Base-by-base conservation (phyloP, 2,888 invertebrate species). In the Bombyx huttoni region DNA sequence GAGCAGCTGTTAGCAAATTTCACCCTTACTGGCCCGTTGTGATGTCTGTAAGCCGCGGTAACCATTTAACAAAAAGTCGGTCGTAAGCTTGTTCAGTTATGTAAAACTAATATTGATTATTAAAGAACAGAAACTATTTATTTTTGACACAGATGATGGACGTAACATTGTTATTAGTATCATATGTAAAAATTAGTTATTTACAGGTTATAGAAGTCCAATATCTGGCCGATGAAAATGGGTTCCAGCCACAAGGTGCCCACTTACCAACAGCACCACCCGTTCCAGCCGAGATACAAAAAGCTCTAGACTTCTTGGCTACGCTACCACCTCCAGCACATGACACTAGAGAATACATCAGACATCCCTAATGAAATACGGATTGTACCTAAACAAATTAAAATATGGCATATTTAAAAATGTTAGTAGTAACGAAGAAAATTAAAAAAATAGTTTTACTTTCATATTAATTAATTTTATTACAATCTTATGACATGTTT, bases 171-270 rank as follows among this genome's bases (percentile, higher is more conserved):
- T 40, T 10, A 12, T 12, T 40, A 40, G 8, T 5, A 10, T 40
- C 8, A 7, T 40, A 40, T 40, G 2, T 40, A 40, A 40, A 40
- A 40, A 24, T 24, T 2, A 24, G 3, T 24, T 35, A 46, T 13
- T 63, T 66, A 13, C 81, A 90, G 74, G 78, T 90, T 14, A 91
- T 92, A 58, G 89, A 91, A 56, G 70, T 93, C 48, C 89, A 90
- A 49, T 94, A 93, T 68, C 71, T 91, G 53, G 93, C 94, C 7
- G 93, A 93, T 65, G 93, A 93, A 68, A 92, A 93, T 61, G 93
- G 93, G n/a, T 93, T 92, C 81, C 91, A 92, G 70, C 91, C 92
- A 0, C 90, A 88, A 65, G 91, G 91, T 0, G 83, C 89, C n/a
- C 91, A 91, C 68, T 68, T 92, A 2, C 92, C 92, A 3, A 91